Conservation (phyloP, 2,888 invertebrate species). For the Phengaris arion region DNA sequence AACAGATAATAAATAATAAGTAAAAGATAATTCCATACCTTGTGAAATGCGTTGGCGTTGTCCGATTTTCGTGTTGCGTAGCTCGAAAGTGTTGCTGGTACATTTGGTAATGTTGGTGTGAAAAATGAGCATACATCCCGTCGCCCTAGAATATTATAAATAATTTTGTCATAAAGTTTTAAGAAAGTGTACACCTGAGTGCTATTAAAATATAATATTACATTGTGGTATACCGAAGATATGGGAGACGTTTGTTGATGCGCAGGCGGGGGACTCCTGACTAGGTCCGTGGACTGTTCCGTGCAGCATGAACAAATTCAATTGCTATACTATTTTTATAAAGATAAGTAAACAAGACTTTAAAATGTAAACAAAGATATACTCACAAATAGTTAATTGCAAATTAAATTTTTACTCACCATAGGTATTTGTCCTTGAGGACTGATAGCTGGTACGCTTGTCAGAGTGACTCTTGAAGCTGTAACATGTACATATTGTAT, state of each 20-base stretch:
- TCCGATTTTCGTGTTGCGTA: conserved; percentile 68
- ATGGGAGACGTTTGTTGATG: conserved; percentile 89
- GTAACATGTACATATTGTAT: conserved; percentile 41
- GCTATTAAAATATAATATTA: conserved; percentile 45
- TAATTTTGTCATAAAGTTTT: background rate
- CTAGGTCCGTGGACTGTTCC: conserved; percentile 82
- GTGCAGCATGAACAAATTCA: conserved; percentile 59
- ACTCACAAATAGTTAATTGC: background rate
- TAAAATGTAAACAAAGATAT: no score
- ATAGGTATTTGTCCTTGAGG: conserved; percentile 81
- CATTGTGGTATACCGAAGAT: conserved; percentile 81
- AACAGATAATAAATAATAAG: no score
- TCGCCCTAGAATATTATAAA: conserved; percentile 60
- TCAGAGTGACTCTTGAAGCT: conserved; percentile 72
- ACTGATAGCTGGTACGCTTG: conserved; percentile 80
- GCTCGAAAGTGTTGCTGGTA: conserved; percentile 76
- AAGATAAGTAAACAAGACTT: background rate
- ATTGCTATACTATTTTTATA: conserved; percentile 38
- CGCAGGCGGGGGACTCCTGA: conserved; percentile 90
- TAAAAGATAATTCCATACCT: conserved; percentile 47
- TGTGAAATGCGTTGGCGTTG: conserved; percentile 65
- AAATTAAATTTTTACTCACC: conserved; percentile 77
- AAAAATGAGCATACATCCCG: conserved; percentile 74
- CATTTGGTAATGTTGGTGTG: conserved; percentile 76
- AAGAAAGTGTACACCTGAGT: background rate